Evolutionary conservation across 2,888 invertebrate genomes (phyloP).

Genomic region (Polymixis flavicincta): DNA sequence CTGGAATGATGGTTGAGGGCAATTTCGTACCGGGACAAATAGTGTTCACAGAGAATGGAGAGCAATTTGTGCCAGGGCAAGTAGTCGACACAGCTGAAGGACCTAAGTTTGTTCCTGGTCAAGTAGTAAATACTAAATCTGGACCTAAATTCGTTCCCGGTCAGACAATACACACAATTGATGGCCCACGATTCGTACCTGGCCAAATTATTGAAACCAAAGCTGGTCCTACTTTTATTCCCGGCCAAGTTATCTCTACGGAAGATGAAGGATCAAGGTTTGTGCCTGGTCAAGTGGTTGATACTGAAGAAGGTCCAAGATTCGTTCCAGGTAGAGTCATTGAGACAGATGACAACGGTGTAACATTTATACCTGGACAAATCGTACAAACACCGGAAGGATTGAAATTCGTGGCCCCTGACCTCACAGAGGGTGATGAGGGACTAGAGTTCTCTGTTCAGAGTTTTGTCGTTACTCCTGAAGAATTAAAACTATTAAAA

Average conservation of each 20-base stretch:
- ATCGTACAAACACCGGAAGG: conserved; percentile 94
- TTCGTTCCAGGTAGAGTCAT: conserved; percentile 94
- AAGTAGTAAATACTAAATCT: conserved; percentile 93
- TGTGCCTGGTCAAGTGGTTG: conserved; percentile 93
- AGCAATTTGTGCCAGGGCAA: conserved; percentile 93
- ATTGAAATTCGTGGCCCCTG: conserved; percentile 92
- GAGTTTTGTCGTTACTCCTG: conserved; percentile 91
- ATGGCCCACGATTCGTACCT: conserved; percentile 94
- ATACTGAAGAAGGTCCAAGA: conserved; percentile 92
- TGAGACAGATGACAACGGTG: conserved; percentile 92
- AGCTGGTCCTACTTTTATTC: conserved; percentile 94
- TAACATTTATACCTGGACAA: conserved; percentile 95
- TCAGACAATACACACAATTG: conserved; percentile 93
- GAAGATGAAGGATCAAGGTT: conserved; percentile 91
- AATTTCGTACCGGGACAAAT: conserved; percentile 93
- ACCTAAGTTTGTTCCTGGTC: conserved; percentile 94
- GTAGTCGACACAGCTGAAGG: conserved; percentile 93
- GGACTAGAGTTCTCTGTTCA: conserved; percentile 93
- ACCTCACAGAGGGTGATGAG: conserved; percentile 92
- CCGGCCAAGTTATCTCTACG: conserved; percentile 93
- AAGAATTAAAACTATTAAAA: conserved; percentile 87
- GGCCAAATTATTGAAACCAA: conserved; percentile 94
- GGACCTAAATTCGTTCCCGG: conserved; percentile 93
- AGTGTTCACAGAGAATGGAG: conserved; percentile 92
- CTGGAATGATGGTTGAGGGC: conserved; percentile 92